These are phyloP conservation scores for Apis cerana DNA, from an alignment of 1,140 invertebrate genomes.

Conservation along the genomic window DNA sequence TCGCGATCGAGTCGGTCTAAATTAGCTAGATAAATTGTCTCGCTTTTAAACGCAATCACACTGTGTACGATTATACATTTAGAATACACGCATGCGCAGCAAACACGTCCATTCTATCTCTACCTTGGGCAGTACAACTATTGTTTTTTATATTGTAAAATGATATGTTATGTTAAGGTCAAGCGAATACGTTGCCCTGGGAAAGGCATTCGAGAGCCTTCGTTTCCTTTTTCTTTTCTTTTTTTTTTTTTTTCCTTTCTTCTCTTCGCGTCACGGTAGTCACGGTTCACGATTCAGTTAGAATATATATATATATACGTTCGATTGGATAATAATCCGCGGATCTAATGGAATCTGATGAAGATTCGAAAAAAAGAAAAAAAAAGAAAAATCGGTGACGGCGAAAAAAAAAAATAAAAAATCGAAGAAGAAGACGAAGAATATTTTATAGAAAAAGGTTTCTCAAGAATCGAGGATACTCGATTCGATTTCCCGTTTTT, in stretches of 20 bases:
- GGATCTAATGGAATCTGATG: background rate
- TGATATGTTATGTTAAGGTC: slow-evolving; percentile 52
- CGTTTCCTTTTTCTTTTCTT: background rate
- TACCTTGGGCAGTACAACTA: slow-evolving; percentile 43
- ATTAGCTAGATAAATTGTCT: slow-evolving; percentile 3
- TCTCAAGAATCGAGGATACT: background rate
- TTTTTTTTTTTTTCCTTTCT: background rate
- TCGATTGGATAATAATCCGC: background rate
- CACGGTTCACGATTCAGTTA: slow-evolving; percentile 22
- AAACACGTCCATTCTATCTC: background rate
- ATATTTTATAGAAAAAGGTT: background rate
- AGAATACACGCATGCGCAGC: background rate
- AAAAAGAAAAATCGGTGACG: background rate
- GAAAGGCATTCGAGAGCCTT: slow-evolving; percentile 44
- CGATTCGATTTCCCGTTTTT: background rate
- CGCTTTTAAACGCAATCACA: background rate
- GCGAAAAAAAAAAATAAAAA: background rate
- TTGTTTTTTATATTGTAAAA: slow-evolving; percentile 38
- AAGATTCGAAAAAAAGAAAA: slow-evolving; percentile 2
- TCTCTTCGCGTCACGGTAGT: slow-evolving; percentile 21
- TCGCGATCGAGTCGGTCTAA: slow-evolving; percentile 16
- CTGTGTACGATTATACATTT: background rate
- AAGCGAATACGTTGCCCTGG: slow-evolving; percentile 51
- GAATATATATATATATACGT: background rate
- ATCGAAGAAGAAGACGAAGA: background rate